Base-by-base conservation (phyloP, 1,140 invertebrate genomes). In the Eulimnadia texana region DNA sequence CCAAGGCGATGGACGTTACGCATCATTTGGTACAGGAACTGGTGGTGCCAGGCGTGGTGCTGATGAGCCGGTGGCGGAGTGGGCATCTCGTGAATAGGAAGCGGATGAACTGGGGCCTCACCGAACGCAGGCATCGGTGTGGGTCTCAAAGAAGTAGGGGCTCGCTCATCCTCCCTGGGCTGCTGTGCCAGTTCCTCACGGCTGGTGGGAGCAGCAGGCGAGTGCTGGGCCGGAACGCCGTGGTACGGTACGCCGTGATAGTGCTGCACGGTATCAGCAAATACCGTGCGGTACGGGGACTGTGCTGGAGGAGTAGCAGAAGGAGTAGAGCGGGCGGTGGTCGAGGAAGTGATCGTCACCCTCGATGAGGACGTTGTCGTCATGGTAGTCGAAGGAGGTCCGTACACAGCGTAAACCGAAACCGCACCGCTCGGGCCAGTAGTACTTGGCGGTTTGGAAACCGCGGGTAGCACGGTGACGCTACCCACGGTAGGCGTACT, bases 51-150 rank as follows among this genome's bases (percentile, higher is more conserved):
- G 11, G 55, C 55, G 28, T 57, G 33, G 29, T 61, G 60, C 33
- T 61, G 60, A 28, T 61, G 60, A 13, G 60, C 60, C 3, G 60
- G 60, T n/a, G 60, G 60, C 29, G 60, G 60, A 19, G 60, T 61
- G 3, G 50, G 60, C 27, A 61, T 2, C 33, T 61, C 60, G 27
- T 29, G 60, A 16, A 61, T n/a, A 23, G 50, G 22, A 49, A 9
- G 27, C 2, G 58, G 47, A 28, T 60, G 52, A 20, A 52, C 28
- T 13, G 59, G 29, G 3, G 33, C 23, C 19, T 63, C 33, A 6
- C 6, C 6, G 33, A 42, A 42, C 33, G 33, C 6, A 9, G 33
- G 6, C 6, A 42, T 42, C 33, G 33, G 33, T 42, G 33, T 9
- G 16, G 33, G 33, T 42, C 33, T 42, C 6, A 42, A 9, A 16